A percentile compares a stretch with the other conserved stretches of the same genome.
These are phyloP conservation scores for Cyphomyrmex costatus DNA, from an alignment of 1,140 invertebrate genomes.

Conservation along the genomic window DNA sequence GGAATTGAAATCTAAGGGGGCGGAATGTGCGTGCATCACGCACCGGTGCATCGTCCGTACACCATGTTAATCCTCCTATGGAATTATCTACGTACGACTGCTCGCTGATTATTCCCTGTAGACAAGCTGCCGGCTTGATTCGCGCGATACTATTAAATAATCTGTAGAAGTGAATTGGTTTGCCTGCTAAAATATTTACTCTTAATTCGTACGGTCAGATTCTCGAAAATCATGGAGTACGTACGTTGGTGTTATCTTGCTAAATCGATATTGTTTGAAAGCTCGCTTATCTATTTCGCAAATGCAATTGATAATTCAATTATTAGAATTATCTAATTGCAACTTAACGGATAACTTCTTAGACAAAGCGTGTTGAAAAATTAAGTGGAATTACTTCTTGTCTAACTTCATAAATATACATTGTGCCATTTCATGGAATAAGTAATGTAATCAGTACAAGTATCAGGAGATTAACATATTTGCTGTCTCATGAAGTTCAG, in stretches of 20 bases:
- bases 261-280: background rate
- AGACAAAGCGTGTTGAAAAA: background rate
- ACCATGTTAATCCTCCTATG: conserved; percentile 60
- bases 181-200: conserved; percentile 21
- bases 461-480: conserved; percentile 30
- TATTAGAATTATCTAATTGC: background rate
- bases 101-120: conserved; percentile 60
- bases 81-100: conserved; percentile 63
- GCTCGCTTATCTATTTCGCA: background rate
- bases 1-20: conserved; percentile 74
- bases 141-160: conserved; percentile 49
- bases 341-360: background rate
- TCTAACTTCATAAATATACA: conserved; percentile 29
- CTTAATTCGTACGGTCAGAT: background rate
- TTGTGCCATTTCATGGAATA: background rate
- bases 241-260: background rate
- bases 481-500: conserved; percentile 15
- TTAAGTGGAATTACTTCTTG: conserved; percentile 6
- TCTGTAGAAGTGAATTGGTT: conserved; percentile 17
- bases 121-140: conserved; percentile 51
- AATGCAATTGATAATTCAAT: too few relatives aligned
- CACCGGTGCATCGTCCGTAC: conserved; percentile 53
- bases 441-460: conserved; percentile 16
- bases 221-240: background rate
- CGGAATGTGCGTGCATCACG: conserved; percentile 48